Percentiles rank a stretch among this genome's conserved stretches.
These are phyloP conservation scores for Tylochromis polylepis DNA, from an alignment of 2,113 vertebrate genomes.

Conservation along the genomic window DNA sequence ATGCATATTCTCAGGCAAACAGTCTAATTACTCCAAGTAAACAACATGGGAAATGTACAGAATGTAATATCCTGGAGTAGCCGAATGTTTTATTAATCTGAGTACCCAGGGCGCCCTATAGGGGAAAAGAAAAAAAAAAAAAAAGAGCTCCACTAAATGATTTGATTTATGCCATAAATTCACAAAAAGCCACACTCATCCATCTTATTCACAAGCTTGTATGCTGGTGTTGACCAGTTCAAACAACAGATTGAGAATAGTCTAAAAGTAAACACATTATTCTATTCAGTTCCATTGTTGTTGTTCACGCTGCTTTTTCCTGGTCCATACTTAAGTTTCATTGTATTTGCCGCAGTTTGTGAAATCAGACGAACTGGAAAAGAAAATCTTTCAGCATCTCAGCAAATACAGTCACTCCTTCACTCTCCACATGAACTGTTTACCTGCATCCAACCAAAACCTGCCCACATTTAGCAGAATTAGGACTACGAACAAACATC, in stretches of 20 bases:
- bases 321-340: neutral
- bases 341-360: too few species aligned
- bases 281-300: neutral
- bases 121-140: too few species aligned
- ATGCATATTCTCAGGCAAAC: neutral
- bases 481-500: neutral
- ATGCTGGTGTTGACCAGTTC: neutral
- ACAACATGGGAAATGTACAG: neutral
- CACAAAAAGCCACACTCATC: neutral
- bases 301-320: neutral
- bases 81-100: neutral
- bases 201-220: rapidly evolving
- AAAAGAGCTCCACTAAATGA: neutral
- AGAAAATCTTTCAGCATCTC: neutral
- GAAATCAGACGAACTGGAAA: too few species aligned
- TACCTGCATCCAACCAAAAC: neutral
- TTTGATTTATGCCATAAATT: neutral
- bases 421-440: neutral
- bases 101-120: too few species aligned
- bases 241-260: neutral
- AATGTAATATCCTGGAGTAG: neutral
- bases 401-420: neutral
- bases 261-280: neutral
- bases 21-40: neutral
- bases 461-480: neutral